These are phyloP conservation scores for Centropus unirufus DNA, from an alignment of 2,113 vertebrate genomes.

Conservation along the genomic window DNA sequence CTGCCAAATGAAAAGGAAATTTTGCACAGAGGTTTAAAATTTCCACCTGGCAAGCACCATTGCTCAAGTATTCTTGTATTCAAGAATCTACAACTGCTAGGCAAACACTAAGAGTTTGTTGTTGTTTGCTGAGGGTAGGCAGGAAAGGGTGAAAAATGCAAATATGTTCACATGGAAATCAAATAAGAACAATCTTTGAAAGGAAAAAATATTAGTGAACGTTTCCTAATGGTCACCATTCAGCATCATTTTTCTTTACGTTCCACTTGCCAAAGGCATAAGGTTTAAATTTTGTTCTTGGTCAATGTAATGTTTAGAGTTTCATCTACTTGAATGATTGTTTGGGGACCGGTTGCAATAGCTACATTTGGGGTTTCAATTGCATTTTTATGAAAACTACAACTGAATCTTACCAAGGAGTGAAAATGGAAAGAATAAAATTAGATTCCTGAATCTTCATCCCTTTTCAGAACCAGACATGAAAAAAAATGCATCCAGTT, in stretches of 20 bases:
- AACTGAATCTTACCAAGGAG: constrained; percentile 43
- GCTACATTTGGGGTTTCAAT: constrained; percentile 45
- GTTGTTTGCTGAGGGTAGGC: background rate
- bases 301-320: constrained; percentile 40
- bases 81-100: too few species aligned
- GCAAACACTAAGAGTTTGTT: background rate
- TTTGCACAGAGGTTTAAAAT: background rate
- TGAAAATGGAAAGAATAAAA: constrained; percentile 64
- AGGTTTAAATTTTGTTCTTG: constrained; percentile 48
- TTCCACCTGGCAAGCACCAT: background rate
- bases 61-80: background rate
- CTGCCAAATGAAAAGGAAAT: background rate
- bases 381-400: background rate
- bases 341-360: constrained; percentile 40
- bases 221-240: constrained; percentile 44
- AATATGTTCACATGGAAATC: background rate
- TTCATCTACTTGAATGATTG: constrained; percentile 14
- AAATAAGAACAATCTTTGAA: constrained; percentile 36
- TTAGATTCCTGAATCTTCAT: constrained; percentile 65
- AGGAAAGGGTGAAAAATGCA: constrained; percentile 25
- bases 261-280: constrained; percentile 36
- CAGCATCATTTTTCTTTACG: constrained; percentile 2
- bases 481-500: constrained; percentile 55
- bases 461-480: constrained; percentile 62
- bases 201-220: constrained; percentile 36